Conservation (phyloP, 2,113 vertebrate species). For the Potamarius usumacintae region DNA sequence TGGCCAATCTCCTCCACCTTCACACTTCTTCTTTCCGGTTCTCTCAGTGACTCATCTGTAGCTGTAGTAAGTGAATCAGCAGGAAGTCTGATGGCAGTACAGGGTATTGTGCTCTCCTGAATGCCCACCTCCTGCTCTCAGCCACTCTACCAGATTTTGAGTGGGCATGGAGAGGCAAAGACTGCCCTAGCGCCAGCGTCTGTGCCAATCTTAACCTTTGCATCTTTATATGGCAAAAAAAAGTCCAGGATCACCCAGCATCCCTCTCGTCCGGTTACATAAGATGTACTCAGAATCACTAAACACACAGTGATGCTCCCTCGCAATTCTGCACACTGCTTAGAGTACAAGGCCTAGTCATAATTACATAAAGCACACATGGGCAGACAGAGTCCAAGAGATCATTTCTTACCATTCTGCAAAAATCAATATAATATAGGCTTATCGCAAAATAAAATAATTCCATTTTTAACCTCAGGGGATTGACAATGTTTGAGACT, state of each 20-base stretch:
- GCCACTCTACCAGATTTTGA: constrained; percentile 12
- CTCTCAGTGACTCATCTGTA: background rate
- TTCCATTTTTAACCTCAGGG: background rate
- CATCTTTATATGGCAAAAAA: constrained; percentile 23
- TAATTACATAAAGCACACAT: constrained; percentile 47
- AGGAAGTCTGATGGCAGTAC: constrained; percentile 25
- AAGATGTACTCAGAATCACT: constrained; percentile 29
- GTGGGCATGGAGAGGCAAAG: constrained; percentile 28
- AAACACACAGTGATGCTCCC: constrained; percentile 32
- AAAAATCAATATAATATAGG: background rate
- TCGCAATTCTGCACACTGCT: constrained; percentile 9
- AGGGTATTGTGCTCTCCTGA: constrained; percentile 24
- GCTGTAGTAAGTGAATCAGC: constrained; percentile 31
- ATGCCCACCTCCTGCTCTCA: constrained; percentile 26
- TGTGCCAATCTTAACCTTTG: constrained; percentile 20
- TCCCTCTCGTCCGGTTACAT: constrained; percentile 45
- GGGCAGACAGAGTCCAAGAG: background rate
- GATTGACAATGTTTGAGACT: background rate
- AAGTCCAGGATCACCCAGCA: constrained; percentile 10
- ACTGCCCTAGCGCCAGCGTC: background rate
- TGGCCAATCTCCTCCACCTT: background rate
- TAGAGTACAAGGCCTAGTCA: constrained; percentile 37
- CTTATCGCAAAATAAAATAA: background rate
- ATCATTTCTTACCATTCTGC: background rate
- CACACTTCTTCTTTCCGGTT: background rate